These are phyloP conservation scores for Drosophila hamatofila DNA, from an alignment of 2,888 invertebrate genomes.

Conservation along the genomic window DNA sequence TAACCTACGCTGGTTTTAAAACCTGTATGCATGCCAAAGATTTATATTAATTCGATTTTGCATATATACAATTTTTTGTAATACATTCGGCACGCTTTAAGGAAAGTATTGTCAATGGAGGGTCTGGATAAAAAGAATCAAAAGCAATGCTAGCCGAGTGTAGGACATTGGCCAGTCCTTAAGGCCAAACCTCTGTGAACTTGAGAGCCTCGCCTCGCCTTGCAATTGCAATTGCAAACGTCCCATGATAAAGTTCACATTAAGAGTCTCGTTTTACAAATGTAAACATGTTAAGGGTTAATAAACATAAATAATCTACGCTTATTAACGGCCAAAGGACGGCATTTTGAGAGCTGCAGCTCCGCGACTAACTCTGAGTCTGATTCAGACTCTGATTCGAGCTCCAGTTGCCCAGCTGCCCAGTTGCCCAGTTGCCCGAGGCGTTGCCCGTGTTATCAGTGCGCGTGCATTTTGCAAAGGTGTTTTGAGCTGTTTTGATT, in stretches of 20 bases:
- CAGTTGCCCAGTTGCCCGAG: constrained; percentile 15
- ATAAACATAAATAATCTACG: constrained; percentile 85
- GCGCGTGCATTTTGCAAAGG: constrained; percentile 83
- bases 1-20: too few species aligned
- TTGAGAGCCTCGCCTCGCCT: constrained; percentile 26
- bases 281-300: constrained; percentile 84
- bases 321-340: constrained; percentile 77
- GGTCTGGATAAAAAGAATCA: too few species aligned
- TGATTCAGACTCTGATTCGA: background rate
- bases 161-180: constrained; percentile 20
- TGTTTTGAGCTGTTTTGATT: constrained; percentile 77
- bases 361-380: constrained; percentile 10
- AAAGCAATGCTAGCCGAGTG: background rate
- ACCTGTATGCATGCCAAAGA: too few species aligned
- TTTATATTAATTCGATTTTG: too few species aligned
- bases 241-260: constrained; percentile 83
- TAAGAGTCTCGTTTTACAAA: constrained; percentile 85
- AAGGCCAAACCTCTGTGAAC: background rate
- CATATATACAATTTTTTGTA: too few species aligned
- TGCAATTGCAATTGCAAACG: constrained; percentile 68
- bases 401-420: background rate
- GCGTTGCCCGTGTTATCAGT: constrained; percentile 69
- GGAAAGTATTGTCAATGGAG: too few species aligned
- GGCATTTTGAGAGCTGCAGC: constrained; percentile 42
- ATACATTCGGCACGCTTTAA: too few species aligned